Base-by-base conservation (phyloP, 2,888 invertebrate species). In the Isotomurus palustris region DNA sequence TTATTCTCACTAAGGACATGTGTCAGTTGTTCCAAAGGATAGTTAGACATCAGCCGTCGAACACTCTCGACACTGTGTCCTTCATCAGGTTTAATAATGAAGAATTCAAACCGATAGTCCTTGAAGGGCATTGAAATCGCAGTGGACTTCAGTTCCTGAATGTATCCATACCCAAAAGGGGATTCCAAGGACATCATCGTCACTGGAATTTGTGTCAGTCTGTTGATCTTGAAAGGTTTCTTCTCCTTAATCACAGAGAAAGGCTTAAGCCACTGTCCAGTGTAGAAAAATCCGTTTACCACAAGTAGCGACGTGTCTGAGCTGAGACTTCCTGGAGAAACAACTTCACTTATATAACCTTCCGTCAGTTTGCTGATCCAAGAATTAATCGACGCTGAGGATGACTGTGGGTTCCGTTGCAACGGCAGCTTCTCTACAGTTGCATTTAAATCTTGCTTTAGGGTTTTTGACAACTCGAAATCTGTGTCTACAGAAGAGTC, bases 61-160 rank as follows among this genome's bases (percentile, higher is more conserved):
- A 59, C 27, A 21, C 56, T 35, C 10, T 25, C 17, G n/a, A 64
- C 27, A 38, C 21, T 24, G 12, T n/a, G 14, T 22, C 45, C 52
- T 2, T 55, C 57, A 14, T 60, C 56, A 10, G 64, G 64, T 28
- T 64, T 64, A 8, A 64, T 12, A 29, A 62, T 48, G 10, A 64
- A 45, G 45, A 64, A 50, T 53, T 62, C 57, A 47, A 64, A 64
- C 14, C 64, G 19, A 10, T 49, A 36, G 32, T 65, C 62, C 38
- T 60, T 53, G 36, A 65, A 65, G 12, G 65, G 65, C 14, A 65
- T 32, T 3, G 60, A 54, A 36, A 65, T 62, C 14, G 51, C 64
- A 12, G 59, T 59, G 14, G 59, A 41, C 21, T 54, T 36, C 21
- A 64, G 29, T 8, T 22, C 28, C 14, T 49, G 36, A 21, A 57